Percentiles rank a stretch among this genome's conserved stretches.
Evolutionary conservation across 2,888 invertebrate genomes (phyloP).

Genomic region (Epistrophella euchroma): DNA sequence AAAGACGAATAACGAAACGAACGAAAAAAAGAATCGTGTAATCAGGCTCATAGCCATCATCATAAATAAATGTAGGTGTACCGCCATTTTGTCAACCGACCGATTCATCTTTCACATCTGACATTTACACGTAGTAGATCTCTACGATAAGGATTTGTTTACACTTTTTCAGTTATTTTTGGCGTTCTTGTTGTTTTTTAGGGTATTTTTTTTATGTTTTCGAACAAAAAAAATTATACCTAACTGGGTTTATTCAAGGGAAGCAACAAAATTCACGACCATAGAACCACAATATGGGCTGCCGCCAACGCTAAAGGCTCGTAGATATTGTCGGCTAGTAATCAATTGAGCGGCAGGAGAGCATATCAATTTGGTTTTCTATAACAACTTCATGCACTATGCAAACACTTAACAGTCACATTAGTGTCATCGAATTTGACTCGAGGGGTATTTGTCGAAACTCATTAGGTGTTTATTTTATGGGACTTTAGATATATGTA

Average conservation of each 20-base stretch:
- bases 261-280: constrained; percentile 59
- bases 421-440: constrained; percentile 64
- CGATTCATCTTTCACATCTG: constrained; percentile 53
- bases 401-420: constrained; percentile 67
- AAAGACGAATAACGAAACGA: too few species aligned
- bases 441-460: constrained; percentile 43
- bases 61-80: too few species aligned
- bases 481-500: constrained; percentile 16
- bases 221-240: constrained; percentile 25
- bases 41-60: neutral
- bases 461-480: constrained; percentile 59
- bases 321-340: neutral
- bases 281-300: constrained; percentile 21
- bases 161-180: constrained; percentile 18
- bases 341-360: constrained; percentile 70
- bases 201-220: constrained; percentile 32
- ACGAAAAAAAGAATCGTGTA: too few species aligned
- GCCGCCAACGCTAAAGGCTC: neutral
- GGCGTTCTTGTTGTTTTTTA: neutral
- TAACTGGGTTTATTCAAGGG: constrained; percentile 53
- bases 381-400: constrained; percentile 61
- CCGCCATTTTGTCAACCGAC: constrained; percentile 28
- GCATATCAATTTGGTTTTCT: constrained; percentile 53
- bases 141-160: constrained; percentile 50
- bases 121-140: constrained; percentile 40